Conservation (phyloP, 1,140 invertebrate species). For the Riptortus pedestris region DNA sequence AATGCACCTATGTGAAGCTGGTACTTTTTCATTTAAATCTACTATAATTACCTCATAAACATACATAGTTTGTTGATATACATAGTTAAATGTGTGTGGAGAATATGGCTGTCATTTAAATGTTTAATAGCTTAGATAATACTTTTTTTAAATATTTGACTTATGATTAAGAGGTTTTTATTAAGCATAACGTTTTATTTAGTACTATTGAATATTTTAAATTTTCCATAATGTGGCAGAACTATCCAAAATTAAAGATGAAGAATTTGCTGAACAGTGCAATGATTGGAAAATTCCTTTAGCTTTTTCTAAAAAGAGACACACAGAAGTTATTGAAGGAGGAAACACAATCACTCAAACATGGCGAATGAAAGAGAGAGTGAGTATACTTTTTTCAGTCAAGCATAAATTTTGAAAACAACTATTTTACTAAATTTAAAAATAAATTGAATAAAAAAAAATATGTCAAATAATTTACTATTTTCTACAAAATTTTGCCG, state of each 20-base stretch:
- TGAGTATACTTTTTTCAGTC: slow-evolving; percentile 37
- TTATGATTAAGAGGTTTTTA: no score
- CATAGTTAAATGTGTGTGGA: no score
- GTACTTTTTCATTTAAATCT: no score
- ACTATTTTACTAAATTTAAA: background rate
- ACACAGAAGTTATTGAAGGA: slow-evolving; percentile 64
- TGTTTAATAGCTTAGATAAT: no score
- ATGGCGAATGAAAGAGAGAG: slow-evolving; percentile 86
- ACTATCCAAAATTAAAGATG: slow-evolving; percentile 21
- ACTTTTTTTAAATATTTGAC: no score
- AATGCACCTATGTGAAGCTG: background rate
- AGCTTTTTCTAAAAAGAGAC: slow-evolving; percentile 57
- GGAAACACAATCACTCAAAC: slow-evolving; percentile 60
- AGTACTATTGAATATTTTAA: no score
- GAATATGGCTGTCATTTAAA: no score
- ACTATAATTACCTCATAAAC: no score
- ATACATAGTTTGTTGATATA: no score
- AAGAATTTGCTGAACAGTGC: slow-evolving; percentile 24
- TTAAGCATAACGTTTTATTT: no score
- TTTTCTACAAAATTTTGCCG: background rate
- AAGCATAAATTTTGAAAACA: background rate
- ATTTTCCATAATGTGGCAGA: background rate
- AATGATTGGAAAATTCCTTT: slow-evolving; percentile 53
- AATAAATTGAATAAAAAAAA: no score
- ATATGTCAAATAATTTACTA: no score